Evolutionary conservation across 2,888 invertebrate genomes (phyloP), one percentile per base, ranked within the genome.

Genomic region (Melieria picta): DNA sequence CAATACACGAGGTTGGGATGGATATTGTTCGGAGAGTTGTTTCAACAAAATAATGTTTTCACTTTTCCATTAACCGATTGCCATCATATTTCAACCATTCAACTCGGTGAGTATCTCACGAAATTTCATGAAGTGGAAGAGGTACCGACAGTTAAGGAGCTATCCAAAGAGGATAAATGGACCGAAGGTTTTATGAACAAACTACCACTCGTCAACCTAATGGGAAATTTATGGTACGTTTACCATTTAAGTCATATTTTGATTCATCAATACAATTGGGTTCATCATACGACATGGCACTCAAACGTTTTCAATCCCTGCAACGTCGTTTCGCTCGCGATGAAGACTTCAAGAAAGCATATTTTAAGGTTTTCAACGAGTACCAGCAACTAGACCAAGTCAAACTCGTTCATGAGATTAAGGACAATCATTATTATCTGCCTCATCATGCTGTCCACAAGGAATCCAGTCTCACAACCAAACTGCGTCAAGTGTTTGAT

Each of bases 1-100:
- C 70, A 71, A 64, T n/a, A 46, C 46, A 72, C 67, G 0, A 11
- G 46, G 7, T 68, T 71, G n/a, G 68, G 71, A 4, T 69, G 71
- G 63, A 71, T 71, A 47, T 9, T 74, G 61, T 71, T 71, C 9
- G 71, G 71, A 43, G 43, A 67, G 67, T 11, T 68, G 6, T 50
- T 64, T 65, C 60, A 72, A 42, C 64, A 65, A 43, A 50, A 65
- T 61, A 42, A 64, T 43, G 11, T 55, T 48, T 13, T 52, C 10
- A 61, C 47, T 10, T 61, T 68, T 50, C 50, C 16, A 48, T 61
- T 50, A 7, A 30, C 9, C 5, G 30, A 48, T 48, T 48, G 48
- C n/a, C 1, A 63, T 9, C 62, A 63, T 63, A 48, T 63, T 7
- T 63, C 62, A 16, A 63, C 62, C 9, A 7, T n/a, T 11, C 5